Conservation (phyloP, 2,797 vertebrate genomes). For the Steatocranus sp. region DNA sequence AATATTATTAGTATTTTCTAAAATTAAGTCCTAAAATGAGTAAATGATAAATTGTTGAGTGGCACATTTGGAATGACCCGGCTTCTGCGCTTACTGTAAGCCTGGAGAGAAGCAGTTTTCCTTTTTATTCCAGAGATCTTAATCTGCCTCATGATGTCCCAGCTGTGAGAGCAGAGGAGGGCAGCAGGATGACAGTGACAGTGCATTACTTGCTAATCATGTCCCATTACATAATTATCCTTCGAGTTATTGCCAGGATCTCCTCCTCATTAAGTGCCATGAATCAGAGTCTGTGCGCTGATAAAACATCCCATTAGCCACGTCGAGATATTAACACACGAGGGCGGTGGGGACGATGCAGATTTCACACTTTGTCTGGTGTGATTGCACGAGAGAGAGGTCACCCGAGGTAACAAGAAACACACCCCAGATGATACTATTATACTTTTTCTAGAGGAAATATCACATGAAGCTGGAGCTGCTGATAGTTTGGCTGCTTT, state of each 20-base stretch:
- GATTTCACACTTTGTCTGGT: background rate
- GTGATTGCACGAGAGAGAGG: background rate
- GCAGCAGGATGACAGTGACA: slow-evolving; percentile 11
- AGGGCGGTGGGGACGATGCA: background rate
- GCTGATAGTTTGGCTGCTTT: background rate
- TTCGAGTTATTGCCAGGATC: slow-evolving; percentile 37
- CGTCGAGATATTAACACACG: slow-evolving; percentile 11
- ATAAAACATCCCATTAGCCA: slow-evolving; percentile 35
- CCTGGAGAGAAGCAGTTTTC: background rate
- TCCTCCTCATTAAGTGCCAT: slow-evolving; percentile 28
- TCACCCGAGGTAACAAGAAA: background rate
- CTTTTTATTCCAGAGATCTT: background rate
- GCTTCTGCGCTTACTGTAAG: background rate
- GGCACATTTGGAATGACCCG: background rate
- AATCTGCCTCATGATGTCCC: background rate
- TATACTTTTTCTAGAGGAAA: background rate
- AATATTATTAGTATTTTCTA: background rate
- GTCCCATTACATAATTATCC: slow-evolving; percentile 44
- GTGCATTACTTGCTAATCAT: slow-evolving; percentile 39
- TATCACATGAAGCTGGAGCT: background rate
- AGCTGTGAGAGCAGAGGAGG: background rate
- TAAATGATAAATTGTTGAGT: background rate
- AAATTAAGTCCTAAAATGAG: background rate
- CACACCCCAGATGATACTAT: background rate
- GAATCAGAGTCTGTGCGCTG: slow-evolving; percentile 19